phyloP scores from a whole-genome alignment of 2,888 invertebrate genomes.

The Amaurobius ferox region DNA sequence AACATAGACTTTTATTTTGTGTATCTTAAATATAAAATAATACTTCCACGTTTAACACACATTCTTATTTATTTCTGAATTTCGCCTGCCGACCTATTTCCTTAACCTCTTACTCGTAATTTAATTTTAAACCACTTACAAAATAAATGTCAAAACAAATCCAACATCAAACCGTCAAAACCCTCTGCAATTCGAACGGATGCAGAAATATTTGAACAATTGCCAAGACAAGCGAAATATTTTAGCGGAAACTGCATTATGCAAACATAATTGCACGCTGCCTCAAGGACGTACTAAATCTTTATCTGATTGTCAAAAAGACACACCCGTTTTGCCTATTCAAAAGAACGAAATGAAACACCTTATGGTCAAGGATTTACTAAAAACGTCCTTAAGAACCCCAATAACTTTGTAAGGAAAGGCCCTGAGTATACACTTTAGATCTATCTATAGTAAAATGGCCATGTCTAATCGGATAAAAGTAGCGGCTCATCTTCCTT shows the following conservation, averaged over 20 bases:
- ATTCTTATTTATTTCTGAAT: too few relatives aligned
- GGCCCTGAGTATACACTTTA: too few relatives aligned
- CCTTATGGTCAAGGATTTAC: too few relatives aligned
- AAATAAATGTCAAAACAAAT: not conserved
- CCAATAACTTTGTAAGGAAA: too few relatives aligned
- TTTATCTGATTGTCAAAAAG: slow-evolving; percentile 40
- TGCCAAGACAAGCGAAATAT: slow-evolving; percentile 36
- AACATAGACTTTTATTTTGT: too few relatives aligned
- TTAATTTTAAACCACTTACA: not conserved
- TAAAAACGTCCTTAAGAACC: too few relatives aligned
- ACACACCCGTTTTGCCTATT: slow-evolving; percentile 38
- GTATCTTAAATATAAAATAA: too few relatives aligned
- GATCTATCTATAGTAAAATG: too few relatives aligned
- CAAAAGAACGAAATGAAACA: not conserved
- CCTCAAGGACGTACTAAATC: slow-evolving; percentile 8
- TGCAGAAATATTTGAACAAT: slow-evolving; percentile 31
- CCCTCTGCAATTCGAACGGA: not conserved
- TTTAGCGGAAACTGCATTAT: slow-evolving; percentile 41
- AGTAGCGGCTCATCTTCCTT: too few relatives aligned
- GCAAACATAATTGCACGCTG: slow-evolving; percentile 38
- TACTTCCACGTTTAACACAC: too few relatives aligned
- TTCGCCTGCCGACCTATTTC: not conserved
- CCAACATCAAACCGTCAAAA: not conserved
- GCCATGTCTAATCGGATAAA: too few relatives aligned
- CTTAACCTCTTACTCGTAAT: not conserved